Base-by-base conservation (phyloP, 2,113 vertebrate genomes). In the Sakesphorus luctuosus region DNA sequence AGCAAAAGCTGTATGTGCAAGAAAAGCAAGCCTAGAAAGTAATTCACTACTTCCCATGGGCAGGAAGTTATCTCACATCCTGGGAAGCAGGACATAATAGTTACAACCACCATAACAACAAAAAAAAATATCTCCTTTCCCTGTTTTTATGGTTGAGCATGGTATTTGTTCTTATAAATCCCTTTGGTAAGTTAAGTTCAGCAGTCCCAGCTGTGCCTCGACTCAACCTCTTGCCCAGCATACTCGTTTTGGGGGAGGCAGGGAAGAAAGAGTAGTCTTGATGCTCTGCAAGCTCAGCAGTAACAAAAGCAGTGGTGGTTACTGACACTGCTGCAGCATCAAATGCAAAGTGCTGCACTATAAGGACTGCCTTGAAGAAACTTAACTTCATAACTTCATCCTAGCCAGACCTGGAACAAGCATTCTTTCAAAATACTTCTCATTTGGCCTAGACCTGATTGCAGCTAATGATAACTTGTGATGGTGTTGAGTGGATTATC, bases 121-220 rank as follows among this genome's bases (percentile, higher is more conserved):
- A 63, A 14, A 4, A 72, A 63, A 14, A 4, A 33, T 7, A 11
- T 62, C 18, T 80, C 13, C 13, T 43, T 72, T 33, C 16, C 17
- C 5, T 0, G 0, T 4, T 80, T 77, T 56, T 58, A 20, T 33
- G 38, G 5, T 18, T 83, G 29, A 62, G 5, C 18, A 9, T 3
- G 12, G 6, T 29, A 14, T 8, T 7, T 7, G 15, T 33, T 84
- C 35, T 33, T 18, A 6, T 6, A 2, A 10, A 53, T 7, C 5
- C 10, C 10, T 40, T 25, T 19, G 13, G 28, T n/a, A 21, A 53
- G 11, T 44, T 58, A 6, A 19, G 13, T 8, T 38, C 52, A 62
- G 10, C 15, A 71, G 21, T 71, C 5, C 17, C 40, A 35, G 6
- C 3, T 55, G 20, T 40, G 13, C 49, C 8, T 2, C n/a, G 13